Evolutionary conservation across 2,888 invertebrate species (phyloP), one percentile per base, ranked within the genome.

Genomic region (Vannuccia rotundouncinata): DNA sequence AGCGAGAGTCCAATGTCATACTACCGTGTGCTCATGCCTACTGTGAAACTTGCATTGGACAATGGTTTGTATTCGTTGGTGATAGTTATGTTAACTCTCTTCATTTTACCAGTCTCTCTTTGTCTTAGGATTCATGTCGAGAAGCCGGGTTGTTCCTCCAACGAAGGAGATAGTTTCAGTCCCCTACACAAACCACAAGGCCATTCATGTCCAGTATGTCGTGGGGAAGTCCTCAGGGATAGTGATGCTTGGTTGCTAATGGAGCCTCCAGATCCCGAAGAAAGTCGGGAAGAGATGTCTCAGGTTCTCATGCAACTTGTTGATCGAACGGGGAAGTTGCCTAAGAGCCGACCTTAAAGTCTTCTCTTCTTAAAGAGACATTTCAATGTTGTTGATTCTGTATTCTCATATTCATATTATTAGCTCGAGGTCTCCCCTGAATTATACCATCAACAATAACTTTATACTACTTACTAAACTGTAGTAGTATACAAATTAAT

Each of bases 11-110:
- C 0, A 92, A 92, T 85, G 90, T 92, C 30, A 90, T 91, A 82
- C 87, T 92, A 82, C 91, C 92, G 0, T 92, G 92, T 86, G 89
- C 91, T 0, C 92, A 92, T 85, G 90, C 90, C 83, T 92, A 91
- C 87, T 92, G 92, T 85, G 88, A 90, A 81, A 90, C 90, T 78
- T 92, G 92, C 85, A 92, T 92, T 83, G 91, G 92, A 84, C 91
- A 91, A 87, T 92, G 92, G 92, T 91, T 87, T 85, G 87, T 45
- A 13, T 45, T 45, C 17, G 17, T 45, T 45, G 10, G 45, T 45
- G 17, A 45, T 13, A 45, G 17, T 45, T 45, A 45, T 13, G 17
- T 45, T 45, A 45, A 45, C 17, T 13, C 17, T 45, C 5, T 45
- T 17, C 17, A 45, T 13, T 45, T 45, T 45, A n/a, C n/a, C n/a